phyloP scores from a whole-genome alignment of 2,797 vertebrate genomes.

The Vespertilio murinus region DNA sequence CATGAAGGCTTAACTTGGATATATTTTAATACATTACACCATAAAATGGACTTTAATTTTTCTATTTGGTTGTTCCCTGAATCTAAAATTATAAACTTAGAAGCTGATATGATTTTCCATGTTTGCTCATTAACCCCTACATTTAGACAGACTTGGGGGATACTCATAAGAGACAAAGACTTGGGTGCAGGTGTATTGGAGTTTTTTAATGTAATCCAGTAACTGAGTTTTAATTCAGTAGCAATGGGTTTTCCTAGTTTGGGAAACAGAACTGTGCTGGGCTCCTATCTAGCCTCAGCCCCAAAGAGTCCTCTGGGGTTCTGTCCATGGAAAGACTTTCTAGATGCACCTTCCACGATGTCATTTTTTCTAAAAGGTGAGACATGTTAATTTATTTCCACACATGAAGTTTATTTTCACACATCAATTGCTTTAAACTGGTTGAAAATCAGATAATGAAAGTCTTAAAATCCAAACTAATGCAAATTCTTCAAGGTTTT shows the following conservation, averaged over 20 bases:
- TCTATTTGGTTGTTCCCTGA: background rate
- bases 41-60: conserved; percentile 18
- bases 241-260: background rate
- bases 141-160: background rate
- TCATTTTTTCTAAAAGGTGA: background rate
- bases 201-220: background rate
- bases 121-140: background rate
- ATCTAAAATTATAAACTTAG: conserved; percentile 33
- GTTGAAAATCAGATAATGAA: background rate
- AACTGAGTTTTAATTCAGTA: background rate
- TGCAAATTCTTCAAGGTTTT: background rate
- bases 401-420: background rate
- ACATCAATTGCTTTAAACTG: background rate
- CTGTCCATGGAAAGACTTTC: background rate
- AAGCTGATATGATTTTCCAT: background rate
- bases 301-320: background rate
- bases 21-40: background rate
- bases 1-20: background rate
- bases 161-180: background rate
- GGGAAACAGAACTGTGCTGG: background rate
- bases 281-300: background rate
- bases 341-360: background rate
- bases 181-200: background rate
- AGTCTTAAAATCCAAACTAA: conserved; percentile 27
- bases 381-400: background rate